These are phyloP conservation scores for Homarus gammarus DNA, from an alignment of 2,888 invertebrate genomes.

Conservation along the genomic window DNA sequence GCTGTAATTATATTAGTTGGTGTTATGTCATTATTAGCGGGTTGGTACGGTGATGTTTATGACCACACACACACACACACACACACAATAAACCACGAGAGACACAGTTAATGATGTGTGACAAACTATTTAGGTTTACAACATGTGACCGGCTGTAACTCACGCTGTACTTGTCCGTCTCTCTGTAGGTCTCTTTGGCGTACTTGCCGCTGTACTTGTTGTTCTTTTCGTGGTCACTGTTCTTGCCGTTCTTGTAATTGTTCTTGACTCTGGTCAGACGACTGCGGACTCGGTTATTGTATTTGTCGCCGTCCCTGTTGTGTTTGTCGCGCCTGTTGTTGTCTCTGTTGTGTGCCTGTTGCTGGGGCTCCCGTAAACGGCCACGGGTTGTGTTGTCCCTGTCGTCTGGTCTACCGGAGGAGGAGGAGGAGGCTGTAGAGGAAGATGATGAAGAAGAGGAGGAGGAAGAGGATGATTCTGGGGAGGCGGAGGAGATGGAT, in stretches of 20 bases:
- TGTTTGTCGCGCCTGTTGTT: conserved; percentile 76
- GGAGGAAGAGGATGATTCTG: conserved; percentile 1
- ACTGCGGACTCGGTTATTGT: conserved; percentile 79
- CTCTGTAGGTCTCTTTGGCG: conserved; percentile 49
- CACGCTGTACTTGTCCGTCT: conserved; percentile 58
- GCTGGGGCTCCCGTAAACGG: conserved; percentile 74
- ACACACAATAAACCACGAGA: no score
- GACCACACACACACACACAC: no score
- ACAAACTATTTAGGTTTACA: no score
- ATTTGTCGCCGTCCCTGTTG: conserved; percentile 80
- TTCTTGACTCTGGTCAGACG: conserved; percentile 58
- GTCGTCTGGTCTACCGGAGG: conserved; percentile 30
- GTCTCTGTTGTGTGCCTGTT: background rate
- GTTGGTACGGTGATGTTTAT: no score
- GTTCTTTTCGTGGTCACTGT: conserved; percentile 18
- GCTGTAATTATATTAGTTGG: no score
- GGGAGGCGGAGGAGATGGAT: conserved; percentile 41
- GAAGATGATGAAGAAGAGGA: background rate
- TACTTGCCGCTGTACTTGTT: conserved; percentile 58
- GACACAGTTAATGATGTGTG: no score
- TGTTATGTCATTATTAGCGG: no score
- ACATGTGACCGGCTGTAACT: conserved; percentile 23
- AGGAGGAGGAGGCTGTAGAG: background rate
- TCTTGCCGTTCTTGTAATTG: conserved; percentile 27
- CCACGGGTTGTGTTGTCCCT: conserved; percentile 76